Base-by-base conservation (phyloP, 2,888 invertebrate genomes). In the Drosophila bunnanda region DNA sequence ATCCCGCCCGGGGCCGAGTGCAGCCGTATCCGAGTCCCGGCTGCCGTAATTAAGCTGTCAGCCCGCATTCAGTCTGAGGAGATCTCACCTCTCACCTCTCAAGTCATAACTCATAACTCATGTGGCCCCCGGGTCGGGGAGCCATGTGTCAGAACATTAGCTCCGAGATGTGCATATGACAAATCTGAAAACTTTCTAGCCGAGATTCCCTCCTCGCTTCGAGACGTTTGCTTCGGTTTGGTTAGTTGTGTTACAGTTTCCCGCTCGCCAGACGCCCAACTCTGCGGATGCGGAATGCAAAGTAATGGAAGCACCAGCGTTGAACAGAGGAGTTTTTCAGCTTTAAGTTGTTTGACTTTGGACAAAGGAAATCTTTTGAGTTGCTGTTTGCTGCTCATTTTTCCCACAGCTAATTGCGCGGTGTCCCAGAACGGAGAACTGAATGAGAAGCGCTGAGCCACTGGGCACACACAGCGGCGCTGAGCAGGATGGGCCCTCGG, bases 371-470 rank as follows among this genome's bases (percentile, higher is more conserved):
- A 48, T 55, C 74, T 64, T 72, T 30, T 60, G 46, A 34, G 50
- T 43, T 48, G 41, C 64, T 70, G 61, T 44, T 69, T 73, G 61
- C 65, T 74, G 81, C 87, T 87, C 82, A 79, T 86, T 81, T 89
- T 75, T 75, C 76, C 57, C 70, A 56, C 72, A 58, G 82, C 84
- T 89, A 84, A 84, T 84, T 89, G 83, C 89, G 82, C 77, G 87
- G 73, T 54, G 62, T 65, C 76, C 62, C 64, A 60, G 56, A 68
- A 72, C 76, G 60, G 60, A 61, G 77, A 62, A 53, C 62, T 73
- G 77, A 59, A 59, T 69, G 67, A 74, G 79, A 65, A 78, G 79
- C 54, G 70, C 88, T 89, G 78, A 89, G 71, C 82, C 73, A 69
- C 72, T 76, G 75, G 66, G 76, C 65, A 85, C 67, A 89, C 82